phyloP scores from a whole-genome alignment of 35 echinoderm and acorn worm species.

The Heliocidaris tuberculata region DNA sequence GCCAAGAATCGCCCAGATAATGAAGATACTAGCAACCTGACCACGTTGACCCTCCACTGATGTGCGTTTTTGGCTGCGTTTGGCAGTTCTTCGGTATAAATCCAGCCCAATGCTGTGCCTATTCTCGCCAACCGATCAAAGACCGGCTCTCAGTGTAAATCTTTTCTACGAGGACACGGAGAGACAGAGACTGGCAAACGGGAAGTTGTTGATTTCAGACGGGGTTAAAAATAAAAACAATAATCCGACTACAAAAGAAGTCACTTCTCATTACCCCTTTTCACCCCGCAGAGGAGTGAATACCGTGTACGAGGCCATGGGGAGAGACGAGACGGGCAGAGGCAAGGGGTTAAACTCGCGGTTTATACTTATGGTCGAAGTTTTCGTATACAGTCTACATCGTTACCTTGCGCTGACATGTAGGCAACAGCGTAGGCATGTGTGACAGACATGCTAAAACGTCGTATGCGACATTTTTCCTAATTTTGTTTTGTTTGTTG shows the following conservation, averaged over 20 bases:
- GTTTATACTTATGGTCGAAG: not conserved
- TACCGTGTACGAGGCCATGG: not conserved
- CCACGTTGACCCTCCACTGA: too few species aligned
- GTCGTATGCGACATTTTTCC: too few species aligned
- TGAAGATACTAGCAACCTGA: too few species aligned
- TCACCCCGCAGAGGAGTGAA: not conserved
- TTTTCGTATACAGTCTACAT: not conserved
- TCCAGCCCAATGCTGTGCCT: not conserved
- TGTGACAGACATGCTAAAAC: too few species aligned
- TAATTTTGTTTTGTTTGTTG: too few species aligned
- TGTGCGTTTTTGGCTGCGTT: not conserved
- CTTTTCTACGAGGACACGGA: not conserved
- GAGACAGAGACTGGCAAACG: not conserved
- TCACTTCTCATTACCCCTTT: not conserved
- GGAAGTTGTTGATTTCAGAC: conserved; percentile 34
- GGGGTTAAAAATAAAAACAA: conserved; percentile 23
- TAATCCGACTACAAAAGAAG: not conserved
- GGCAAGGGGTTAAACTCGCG: not conserved
- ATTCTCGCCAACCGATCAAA: not conserved
- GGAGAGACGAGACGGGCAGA: not conserved
- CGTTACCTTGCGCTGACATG: not conserved
- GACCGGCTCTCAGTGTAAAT: not conserved
- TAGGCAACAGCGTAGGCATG: too few species aligned
- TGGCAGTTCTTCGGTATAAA: not conserved
- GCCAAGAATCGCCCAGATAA: too few species aligned